A percentile compares a stretch with the other conserved stretches of the same genome.
Evolutionary conservation across 1,140 invertebrate species (phyloP).

Genomic region (Charaxes varanes): DNA sequence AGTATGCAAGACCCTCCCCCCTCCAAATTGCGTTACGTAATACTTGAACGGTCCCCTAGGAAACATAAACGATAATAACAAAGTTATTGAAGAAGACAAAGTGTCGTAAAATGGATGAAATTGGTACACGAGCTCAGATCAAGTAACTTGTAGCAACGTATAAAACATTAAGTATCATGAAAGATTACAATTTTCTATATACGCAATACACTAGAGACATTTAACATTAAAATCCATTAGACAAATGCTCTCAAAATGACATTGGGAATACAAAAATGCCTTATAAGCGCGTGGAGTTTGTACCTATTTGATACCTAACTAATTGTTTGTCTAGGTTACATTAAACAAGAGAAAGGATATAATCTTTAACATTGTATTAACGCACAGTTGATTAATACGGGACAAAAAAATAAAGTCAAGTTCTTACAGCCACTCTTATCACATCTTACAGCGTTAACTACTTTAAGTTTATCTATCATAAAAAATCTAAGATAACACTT

Average conservation of each 20-base stretch:
- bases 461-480: conserved; percentile 62
- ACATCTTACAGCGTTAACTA: conserved; percentile 61
- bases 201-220: conserved; percentile 34
- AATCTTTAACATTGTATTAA: conserved; percentile 4
- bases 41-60: too few relatives aligned
- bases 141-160: too few relatives aligned
- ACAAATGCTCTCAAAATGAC: conserved; percentile 52
- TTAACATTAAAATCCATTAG: conserved; percentile 40
- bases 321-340: conserved; percentile 28
- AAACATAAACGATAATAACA: too few relatives aligned
- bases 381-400: conserved; percentile 6
- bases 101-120: background rate
- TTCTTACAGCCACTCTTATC: conserved; percentile 70
- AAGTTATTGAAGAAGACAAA: too few relatives aligned
- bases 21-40: too few relatives aligned
- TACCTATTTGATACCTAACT: conserved; percentile 54
- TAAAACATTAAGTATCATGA: conserved; percentile 21
- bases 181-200: conserved; percentile 33
- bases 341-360: conserved; percentile 27
- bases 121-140: conserved; percentile 9
- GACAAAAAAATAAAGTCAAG: conserved; percentile 27
- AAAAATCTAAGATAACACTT: conserved; percentile 69
- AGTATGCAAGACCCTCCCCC: too few relatives aligned
- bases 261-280: conserved; percentile 42
- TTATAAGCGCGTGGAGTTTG: conserved; percentile 38